A percentile compares a stretch with the other conserved stretches of the same genome.
Evolutionary conservation across 2,888 invertebrate species (phyloP).

Genomic region (Drosophila leonis): DNA sequence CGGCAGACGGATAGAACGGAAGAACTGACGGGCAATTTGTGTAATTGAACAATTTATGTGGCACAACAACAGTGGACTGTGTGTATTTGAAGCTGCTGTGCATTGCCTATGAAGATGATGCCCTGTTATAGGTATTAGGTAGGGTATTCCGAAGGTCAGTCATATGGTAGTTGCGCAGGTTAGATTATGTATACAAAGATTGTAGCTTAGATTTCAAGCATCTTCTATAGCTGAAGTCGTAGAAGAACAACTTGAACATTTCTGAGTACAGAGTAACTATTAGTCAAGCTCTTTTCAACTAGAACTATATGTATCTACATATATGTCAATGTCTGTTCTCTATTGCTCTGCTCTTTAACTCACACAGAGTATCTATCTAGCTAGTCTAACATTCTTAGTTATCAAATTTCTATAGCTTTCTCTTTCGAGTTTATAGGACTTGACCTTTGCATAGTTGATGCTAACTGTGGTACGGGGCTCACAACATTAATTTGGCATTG

Average conservation of each 20-base stretch:
- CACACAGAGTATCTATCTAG: background rate
- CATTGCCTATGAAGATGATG: background rate
- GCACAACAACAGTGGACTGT: conserved; percentile 10
- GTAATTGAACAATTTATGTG: conserved; percentile 70
- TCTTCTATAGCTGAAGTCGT: too few species aligned
- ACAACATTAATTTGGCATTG: conserved; percentile 47
- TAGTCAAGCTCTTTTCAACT: background rate
- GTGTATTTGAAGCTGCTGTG: background rate
- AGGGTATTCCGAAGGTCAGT: background rate
- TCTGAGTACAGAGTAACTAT: background rate
- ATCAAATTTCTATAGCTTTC: background rate
- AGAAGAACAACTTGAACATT: too few species aligned
- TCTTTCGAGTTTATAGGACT: background rate
- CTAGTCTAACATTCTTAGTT: background rate
- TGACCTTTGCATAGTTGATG: conserved; percentile 24
- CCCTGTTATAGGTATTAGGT: background rate
- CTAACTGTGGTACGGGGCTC: conserved; percentile 22
- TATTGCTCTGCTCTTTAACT: background rate
- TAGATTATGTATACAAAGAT: too few species aligned
- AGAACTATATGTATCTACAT: background rate
- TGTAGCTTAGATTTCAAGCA: too few species aligned
- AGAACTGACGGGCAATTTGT: conserved; percentile 67
- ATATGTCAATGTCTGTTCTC: too few species aligned
- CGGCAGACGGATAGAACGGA: conserved; percentile 8
- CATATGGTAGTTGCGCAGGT: too few species aligned